Evolutionary conservation across 2,113 vertebrate species (phyloP), one percentile per base, ranked within the genome.

Genomic region (cat (Felis catus)): DNA sequence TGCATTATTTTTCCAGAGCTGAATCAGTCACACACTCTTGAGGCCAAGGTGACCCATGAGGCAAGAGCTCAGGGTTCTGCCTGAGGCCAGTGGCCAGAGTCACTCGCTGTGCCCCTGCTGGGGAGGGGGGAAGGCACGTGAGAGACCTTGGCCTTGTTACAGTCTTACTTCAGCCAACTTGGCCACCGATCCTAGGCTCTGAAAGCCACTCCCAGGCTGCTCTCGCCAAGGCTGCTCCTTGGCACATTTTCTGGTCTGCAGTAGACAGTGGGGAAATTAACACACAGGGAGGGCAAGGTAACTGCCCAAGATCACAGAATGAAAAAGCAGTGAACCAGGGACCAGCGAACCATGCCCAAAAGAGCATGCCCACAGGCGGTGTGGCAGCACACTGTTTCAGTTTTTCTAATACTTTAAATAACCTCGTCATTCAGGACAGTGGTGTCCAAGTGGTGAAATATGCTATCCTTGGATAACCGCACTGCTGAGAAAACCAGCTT

Each of bases 61-160:
- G 41, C 78, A 88, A 89, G 85, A 86, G 81, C 58, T 73, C 29
- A 14, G 71, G 71, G 18, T 63, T 96, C 93, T 36, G 7, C 33
- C 53, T 10, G 4, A 83, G 63, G 36, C 68, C 48, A 70, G 6
- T 12, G 16, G 81, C 33, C 91, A 91, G 51, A 29, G 3, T 0
- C 23, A 7, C 65, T 68, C 85, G 66, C 71, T 68, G 39, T 65
- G 29, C 7, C 27, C 33, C 41, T 39, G 5, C 36, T 23, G 45
- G 71, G 18, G 58, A 61, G 8, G 58, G 58, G 21, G 58, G 45
- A 45, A 45, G 5, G 21, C 63, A 53, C 0, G 3, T 27, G 45
- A 86, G 65, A 45, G 85, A 36, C 31, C 70, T 87, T 39, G 91
- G 81, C 86, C 58, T 85, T 36, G 4, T 76, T 45, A 18, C 29